Evolutionary conservation across 1,140 invertebrate species (phyloP), one percentile per base, ranked within the genome.

Genomic region (Cherax quadricarinatus): DNA sequence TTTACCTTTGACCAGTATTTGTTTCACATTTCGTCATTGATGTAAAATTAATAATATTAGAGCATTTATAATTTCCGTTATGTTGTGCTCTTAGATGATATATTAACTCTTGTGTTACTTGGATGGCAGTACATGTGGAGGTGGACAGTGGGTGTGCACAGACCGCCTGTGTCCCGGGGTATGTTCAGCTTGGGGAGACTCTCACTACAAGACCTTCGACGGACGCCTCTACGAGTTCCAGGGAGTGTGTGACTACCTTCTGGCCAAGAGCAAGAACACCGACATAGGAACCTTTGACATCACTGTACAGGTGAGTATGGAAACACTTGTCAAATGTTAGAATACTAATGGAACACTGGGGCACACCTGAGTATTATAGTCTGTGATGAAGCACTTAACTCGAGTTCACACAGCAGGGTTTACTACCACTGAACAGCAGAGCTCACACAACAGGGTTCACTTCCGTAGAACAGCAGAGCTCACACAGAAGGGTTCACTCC

Each of bases 191-290:
- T 98, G 97, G 97, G 98, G 98, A 6, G 97, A 98, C 94, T 98
- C 97, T 1, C 98, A 99, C 95, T 97, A 98, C 94, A 97, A 96
- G 93, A 98, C 97, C 0, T 99, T 98, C 94, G 98, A 98, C 95
- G 97, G 97, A 0, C 96, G 96, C n/a, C 95, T 96, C 10, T 98
- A 96, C 94, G 97, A 98, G 94, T 98, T 98, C 95, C 97, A 98
- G 95, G 98, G 98, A 57, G 96, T 97, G 79, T 99, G 98, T 94
- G 97, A 98, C 90, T 98, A 98, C 94, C 96, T 98, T 18, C 95
- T 98, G 10, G 96, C 97, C 2, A 98, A 98, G 95, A 97, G 97
- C 21, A 95, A 94, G 94, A 3, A 94, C 96, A 75, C 96, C 95
- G 41, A 95, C 95, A 53, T 81, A 16, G 95, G 96, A 41, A 96